Evolutionary conservation across 1,140 invertebrate genomes (phyloP).

Genomic region (Eufriesea mexicana): DNA sequence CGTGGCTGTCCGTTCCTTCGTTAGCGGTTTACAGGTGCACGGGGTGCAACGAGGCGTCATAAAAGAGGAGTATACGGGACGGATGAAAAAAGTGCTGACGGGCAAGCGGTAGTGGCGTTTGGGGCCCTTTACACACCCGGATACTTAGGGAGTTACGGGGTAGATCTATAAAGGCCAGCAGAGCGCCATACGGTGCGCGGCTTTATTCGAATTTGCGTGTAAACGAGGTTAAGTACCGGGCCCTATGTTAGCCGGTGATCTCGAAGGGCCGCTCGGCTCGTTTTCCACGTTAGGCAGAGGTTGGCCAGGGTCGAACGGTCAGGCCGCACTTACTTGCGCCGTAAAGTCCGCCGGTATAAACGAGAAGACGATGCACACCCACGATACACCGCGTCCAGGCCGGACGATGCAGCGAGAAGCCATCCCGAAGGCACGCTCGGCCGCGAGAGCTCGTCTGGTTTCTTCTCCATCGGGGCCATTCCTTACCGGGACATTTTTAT

Average conservation of each 20-base stretch:
- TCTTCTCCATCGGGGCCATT: constrained; percentile 53
- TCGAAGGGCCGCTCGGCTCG: not conserved
- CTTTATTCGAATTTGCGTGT: constrained; percentile 65
- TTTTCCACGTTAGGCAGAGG: constrained; percentile 49
- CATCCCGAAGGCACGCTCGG: constrained; percentile 32
- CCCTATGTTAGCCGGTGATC: not conserved
- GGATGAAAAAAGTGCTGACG: constrained; percentile 29
- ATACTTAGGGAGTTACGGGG: constrained; percentile 12
- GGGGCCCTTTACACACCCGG: not conserved
- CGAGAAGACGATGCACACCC: constrained; percentile 55
- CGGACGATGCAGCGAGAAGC: constrained; percentile 31
- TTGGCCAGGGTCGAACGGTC: constrained; percentile 37
- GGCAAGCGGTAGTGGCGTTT: not conserved
- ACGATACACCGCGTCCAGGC: constrained; percentile 41
- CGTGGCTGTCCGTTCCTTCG: not conserved
- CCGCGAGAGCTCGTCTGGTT: constrained; percentile 38
- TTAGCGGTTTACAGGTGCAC: constrained; percentile 39
- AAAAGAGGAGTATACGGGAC: not conserved
- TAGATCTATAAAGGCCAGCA: constrained; percentile 51
- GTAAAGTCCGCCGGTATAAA: constrained; percentile 56
- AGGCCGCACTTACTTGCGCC: constrained; percentile 38
- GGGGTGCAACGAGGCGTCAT: not conserved
- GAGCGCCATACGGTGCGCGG: constrained; percentile 29
- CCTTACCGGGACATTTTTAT: constrained; percentile 71
- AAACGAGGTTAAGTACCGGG: constrained; percentile 59